Evolutionary conservation across 37 sponge, comb jelly and placozoan genomes (phyloP).

Genomic region (Petrosia ficiformis): DNA sequence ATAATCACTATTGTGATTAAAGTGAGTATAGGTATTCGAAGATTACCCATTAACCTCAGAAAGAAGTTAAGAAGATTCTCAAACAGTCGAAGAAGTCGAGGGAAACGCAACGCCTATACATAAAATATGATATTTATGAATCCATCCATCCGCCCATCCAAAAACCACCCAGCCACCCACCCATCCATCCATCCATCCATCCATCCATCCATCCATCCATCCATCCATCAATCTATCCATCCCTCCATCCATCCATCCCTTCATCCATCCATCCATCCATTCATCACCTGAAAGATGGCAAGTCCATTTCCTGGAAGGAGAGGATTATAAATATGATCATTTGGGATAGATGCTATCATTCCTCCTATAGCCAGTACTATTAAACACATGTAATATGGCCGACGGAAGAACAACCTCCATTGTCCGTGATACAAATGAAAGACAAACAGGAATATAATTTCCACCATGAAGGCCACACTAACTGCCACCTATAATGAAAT

Average conservation of each 20-base stretch:
- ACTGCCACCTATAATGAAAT: slow-evolving; percentile 13
- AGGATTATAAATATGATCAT: slow-evolving; percentile 5
- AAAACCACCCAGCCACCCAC: too few species aligned
- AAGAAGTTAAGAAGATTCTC: slow-evolving; percentile 19
- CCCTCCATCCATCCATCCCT: too few species aligned
- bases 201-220: too few species aligned
- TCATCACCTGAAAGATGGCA: slow-evolving; percentile 14
- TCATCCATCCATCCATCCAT: too few species aligned
- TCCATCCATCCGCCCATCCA: too few species aligned
- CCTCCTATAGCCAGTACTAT: slow-evolving; percentile 39
- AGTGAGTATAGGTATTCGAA: slow-evolving; percentile 5
- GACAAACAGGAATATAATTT: slow-evolving; percentile 13
- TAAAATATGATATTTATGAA: background rate
- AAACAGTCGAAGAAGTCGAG: slow-evolving; percentile 22
- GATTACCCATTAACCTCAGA: slow-evolving; percentile 25
- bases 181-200: too few species aligned
- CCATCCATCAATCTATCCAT: too few species aligned
- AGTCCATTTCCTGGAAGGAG: background rate
- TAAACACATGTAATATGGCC: slow-evolving; percentile 31
- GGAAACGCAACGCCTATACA: slow-evolving; percentile 34
- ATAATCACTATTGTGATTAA: slow-evolving; percentile 18
- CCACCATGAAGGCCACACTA: slow-evolving; percentile 41
- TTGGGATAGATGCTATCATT: slow-evolving; percentile 22
- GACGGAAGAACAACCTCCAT: slow-evolving; percentile 12
- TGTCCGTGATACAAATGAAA: slow-evolving; percentile 23